Percentiles rank a stretch among this genome's conserved stretches.
Conservation (phyloP, 2,797 vertebrate genomes). For the Aselliscus stoliczkanus region DNA sequence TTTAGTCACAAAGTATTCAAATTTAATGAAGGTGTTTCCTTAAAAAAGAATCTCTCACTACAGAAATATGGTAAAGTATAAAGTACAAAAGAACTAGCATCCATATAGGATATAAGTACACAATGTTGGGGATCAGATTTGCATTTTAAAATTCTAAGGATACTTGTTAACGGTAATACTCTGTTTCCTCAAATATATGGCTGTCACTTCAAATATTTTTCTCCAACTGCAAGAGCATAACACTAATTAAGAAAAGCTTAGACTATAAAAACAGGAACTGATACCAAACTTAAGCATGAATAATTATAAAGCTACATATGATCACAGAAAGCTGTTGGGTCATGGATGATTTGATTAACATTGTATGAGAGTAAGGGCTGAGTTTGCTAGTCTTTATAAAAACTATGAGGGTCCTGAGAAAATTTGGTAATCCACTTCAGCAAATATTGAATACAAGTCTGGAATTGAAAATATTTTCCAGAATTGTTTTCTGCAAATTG, state of each 20-base stretch:
- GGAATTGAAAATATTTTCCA: not conserved
- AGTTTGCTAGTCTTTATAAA: not conserved
- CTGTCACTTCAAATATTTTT: not conserved
- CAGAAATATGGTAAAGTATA: not conserved
- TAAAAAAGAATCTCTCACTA: not conserved
- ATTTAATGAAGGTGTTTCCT: slow-evolving; percentile 45
- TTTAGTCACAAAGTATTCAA: slow-evolving; percentile 36
- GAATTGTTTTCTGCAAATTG: not conserved
- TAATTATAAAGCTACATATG: not conserved
- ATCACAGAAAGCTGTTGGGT: not conserved
- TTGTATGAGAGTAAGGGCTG: not conserved
- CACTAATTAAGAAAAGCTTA: not conserved
- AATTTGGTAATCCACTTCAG: not conserved
- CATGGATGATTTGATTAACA: not conserved
- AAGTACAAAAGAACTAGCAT: not conserved
- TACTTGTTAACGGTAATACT: not conserved
- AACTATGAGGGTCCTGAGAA: not conserved
- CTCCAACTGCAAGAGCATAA: not conserved
- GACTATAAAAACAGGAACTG: not conserved
- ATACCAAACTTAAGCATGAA: not conserved
- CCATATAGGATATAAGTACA: not conserved
- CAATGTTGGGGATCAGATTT: slow-evolving; percentile 31
- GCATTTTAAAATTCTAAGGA: slow-evolving; percentile 8
- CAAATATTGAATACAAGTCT: not conserved
- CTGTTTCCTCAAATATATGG: not conserved